Base-by-base conservation (phyloP, 2,888 invertebrate genomes). In the Heteropelma amictum region DNA sequence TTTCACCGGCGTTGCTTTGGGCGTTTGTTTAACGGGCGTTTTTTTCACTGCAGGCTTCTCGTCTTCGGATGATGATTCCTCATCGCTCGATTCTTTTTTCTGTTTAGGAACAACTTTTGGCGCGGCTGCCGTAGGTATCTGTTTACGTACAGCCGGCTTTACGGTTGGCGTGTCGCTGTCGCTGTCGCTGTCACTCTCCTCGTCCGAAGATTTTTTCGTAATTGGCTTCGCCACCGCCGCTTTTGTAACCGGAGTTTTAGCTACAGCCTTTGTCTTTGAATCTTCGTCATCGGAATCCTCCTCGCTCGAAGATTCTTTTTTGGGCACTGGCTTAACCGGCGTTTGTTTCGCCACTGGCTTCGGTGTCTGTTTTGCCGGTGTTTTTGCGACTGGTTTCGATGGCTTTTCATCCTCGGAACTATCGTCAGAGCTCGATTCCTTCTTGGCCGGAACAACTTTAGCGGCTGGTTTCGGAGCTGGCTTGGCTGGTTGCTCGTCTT, bases 251-350 rank as follows among this genome's bases (percentile, higher is more conserved):
- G 74, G 42, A 56, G 73, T 45, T 61, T 81, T 82, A 6, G 72
- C 82, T 72, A 73, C 60, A 2, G 65, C n/a, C 65, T 56, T 56
- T 3, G 38, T 8, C 23, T 56, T 56, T 8, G 64, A 35, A 38
- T 86, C 85, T 2, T 87, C 87, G 2, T 87, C 87, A 0, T 82
- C 81, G 6, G 85, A 87, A 74, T 78, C 80, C 3, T 90, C 90
- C 19, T 90, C 89, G 74, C 90, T 90, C 8, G 88, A 87, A 6
- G 88, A 87, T 45, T 87, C 84, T 77, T 88, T 86, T 76, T 81
- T 79, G 5, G 64, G 69, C 1, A 21, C 51, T 19, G 76, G 64
- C 76, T 54, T 80, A 76, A 40, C 53, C 10, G 45, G 12, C 3
- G 14, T 17, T 54, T 84, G 81, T 53, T 81, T 82, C 4, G 74